phyloP scores from a whole-genome alignment of 2,888 invertebrate species.

The Leucania comma region DNA sequence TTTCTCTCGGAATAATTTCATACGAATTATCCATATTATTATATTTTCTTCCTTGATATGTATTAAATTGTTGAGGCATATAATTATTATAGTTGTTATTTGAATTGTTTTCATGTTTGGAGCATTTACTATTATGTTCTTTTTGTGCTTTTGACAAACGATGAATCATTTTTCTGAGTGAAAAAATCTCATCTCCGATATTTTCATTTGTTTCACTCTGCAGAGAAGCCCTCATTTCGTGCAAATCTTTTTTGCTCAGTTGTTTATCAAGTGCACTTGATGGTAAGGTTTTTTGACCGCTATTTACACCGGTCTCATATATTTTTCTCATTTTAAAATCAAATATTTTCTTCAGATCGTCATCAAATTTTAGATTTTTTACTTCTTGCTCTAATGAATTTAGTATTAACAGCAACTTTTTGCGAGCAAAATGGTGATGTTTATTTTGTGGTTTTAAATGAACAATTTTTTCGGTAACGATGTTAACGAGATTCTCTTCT shows the following conservation, averaged over 20 bases:
- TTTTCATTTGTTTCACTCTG: conserved; percentile 7
- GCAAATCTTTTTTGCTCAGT: neutral
- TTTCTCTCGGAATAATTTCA: conserved; percentile 6
- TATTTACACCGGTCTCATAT: conserved; percentile 22
- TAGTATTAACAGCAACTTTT: conserved; percentile 29
- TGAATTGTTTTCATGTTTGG: conserved; percentile 1
- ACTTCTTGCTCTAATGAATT: conserved; percentile 43
- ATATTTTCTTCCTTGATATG: conserved; percentile 12
- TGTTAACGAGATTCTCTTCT: neutral
- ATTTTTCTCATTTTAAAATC: conserved; percentile 42
- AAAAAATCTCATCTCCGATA: conserved; percentile 17
- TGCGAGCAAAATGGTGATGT: conserved; percentile 1
- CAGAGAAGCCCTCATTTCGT: neutral
- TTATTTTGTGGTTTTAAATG: neutral
- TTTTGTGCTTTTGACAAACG: conserved; percentile 2
- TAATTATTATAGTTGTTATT: conserved; percentile 5
- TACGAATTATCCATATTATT: neutral
- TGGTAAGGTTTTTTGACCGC: neutral
- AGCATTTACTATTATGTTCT: neutral
- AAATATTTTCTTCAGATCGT: conserved; percentile 26
- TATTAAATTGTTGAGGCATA: conserved; percentile 5
- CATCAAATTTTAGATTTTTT: conserved; percentile 20
- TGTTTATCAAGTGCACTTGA: neutral
- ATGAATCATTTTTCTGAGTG: conserved; percentile 19
- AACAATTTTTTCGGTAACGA: neutral